A percentile compares a stretch with the other conserved stretches of the same genome.
phyloP scores from a whole-genome alignment of 2,888 invertebrate genomes.

The Orthonevra nobilis region DNA sequence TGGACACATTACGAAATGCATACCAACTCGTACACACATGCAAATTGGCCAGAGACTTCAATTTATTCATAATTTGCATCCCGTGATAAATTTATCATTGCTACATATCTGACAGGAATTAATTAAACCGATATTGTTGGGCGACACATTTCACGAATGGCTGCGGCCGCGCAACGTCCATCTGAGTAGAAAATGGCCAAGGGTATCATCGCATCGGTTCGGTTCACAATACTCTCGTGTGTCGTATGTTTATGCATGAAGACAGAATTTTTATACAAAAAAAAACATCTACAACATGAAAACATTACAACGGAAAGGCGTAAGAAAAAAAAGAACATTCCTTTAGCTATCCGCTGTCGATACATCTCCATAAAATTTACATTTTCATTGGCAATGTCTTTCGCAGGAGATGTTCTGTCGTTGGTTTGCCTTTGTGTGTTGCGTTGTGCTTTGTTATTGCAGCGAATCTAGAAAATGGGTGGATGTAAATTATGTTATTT shows the following conservation, averaged over 20 bases:
- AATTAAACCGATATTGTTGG: constrained; percentile 72
- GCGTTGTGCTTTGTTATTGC: constrained; percentile 13
- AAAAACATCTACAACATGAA: too few species aligned
- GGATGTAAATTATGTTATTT: constrained; percentile 71
- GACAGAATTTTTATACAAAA: constrained; percentile 7
- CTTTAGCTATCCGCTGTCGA: constrained; percentile 21
- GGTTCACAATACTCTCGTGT: not conserved
- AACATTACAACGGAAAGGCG: not conserved
- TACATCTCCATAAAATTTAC: constrained; percentile 69
- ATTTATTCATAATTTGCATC: constrained; percentile 72
- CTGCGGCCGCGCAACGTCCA: constrained; percentile 34
- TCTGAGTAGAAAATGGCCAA: constrained; percentile 5
- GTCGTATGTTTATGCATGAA: constrained; percentile 52
- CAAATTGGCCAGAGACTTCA: constrained; percentile 67
- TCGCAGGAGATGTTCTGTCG: constrained; percentile 12
- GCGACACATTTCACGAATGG: constrained; percentile 68
- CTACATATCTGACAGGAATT: constrained; percentile 71
- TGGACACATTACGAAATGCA: too few species aligned
- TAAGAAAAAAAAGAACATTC: too few species aligned
- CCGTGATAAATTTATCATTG: constrained; percentile 72
- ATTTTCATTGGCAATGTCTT: constrained; percentile 63
- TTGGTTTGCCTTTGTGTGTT: too few species aligned
- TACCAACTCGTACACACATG: constrained; percentile 29
- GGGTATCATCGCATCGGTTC: not conserved
- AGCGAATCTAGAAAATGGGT: constrained; percentile 40